Evolutionary conservation across 2,888 invertebrate genomes (phyloP), one percentile per base, ranked within the genome.

Genomic region (Eurytoma adleriae): DNA sequence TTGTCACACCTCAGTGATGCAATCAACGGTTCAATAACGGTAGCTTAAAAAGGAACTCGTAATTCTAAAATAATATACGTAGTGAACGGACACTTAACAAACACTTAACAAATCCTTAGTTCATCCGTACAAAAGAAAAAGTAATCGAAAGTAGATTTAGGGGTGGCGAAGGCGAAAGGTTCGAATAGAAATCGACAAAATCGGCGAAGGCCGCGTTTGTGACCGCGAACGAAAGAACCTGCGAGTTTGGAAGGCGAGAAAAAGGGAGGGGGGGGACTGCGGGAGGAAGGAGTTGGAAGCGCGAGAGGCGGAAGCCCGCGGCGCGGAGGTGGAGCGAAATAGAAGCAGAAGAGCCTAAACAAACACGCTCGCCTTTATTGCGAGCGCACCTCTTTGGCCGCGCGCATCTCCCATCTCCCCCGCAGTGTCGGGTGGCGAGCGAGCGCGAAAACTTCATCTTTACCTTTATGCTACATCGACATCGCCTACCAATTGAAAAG

Each of bases 331-430:
- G 54, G 82, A 75, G 76, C 75, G 81, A 78, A 83, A 54, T 80
- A 84, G 85, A 85, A 83, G 84, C 84, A 87, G 86, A 88, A 88
- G 88, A 88, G 87, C 88, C 88, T 89, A 89, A 90, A 87, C 87
- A 89, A 90, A 90, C 89, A 88, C 86, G 87, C 88, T 89, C 86
- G 88, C 86, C 87, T 89, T 89, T 89, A 89, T 89, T 90, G 89
- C 88, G 40, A 85, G 86, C 85, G 72, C n/a, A 57, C 57, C 62
- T 86, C 84, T 84, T 85, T 81, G 81, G 59, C 66, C 5, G 27
- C 20, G 56, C 20, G 4, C 30, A 12, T 48, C 70, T 80, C 82
- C 72, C 81, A 68, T 69, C 74, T 30, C 81, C 67, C 77, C 78
- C 64, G 75, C 81, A 27, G 67, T 61, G 68, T 71, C 79, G 70